These are phyloP conservation scores for Meandrusa payeni DNA, from an alignment of 2,888 invertebrate species.

Conservation along the genomic window DNA sequence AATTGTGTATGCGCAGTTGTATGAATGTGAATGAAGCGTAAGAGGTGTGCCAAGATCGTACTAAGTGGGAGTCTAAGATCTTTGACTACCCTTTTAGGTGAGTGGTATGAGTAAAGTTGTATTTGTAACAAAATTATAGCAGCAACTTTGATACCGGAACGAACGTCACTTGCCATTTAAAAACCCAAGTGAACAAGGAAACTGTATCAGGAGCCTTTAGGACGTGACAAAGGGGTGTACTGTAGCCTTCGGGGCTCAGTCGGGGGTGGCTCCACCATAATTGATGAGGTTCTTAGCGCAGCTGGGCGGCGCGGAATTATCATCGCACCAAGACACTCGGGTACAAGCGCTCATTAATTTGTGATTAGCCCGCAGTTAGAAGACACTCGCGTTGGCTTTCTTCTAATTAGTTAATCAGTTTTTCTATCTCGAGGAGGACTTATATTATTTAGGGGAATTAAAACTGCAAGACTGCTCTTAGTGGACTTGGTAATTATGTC, in stretches of 20 bases:
- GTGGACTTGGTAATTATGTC: not conserved
- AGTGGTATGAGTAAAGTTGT: too few relatives aligned
- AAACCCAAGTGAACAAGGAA: not conserved
- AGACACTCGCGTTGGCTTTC: constrained; percentile 62
- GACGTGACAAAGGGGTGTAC: constrained; percentile 43
- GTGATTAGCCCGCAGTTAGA: constrained; percentile 74
- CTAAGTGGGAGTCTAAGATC: too few relatives aligned
- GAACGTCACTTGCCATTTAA: not conserved
- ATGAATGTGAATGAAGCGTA: too few relatives aligned
- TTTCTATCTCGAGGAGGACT: constrained; percentile 47
- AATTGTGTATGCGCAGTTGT: too few relatives aligned
- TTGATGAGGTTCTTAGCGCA: constrained; percentile 79
- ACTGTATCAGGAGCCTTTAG: constrained; percentile 33
- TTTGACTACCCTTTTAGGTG: too few relatives aligned
- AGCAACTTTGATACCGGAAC: not conserved
- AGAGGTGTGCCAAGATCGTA: too few relatives aligned
- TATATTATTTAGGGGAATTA: constrained; percentile 18
- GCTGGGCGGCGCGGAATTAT: constrained; percentile 73
- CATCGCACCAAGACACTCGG: constrained; percentile 68
- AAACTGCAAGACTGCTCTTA: constrained; percentile 9
- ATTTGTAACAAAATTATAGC: not conserved
- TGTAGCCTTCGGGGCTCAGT: constrained; percentile 44
- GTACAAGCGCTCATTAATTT: constrained; percentile 77
- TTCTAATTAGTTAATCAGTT: constrained; percentile 75
- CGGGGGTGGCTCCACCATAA: constrained; percentile 71